Base-by-base conservation (phyloP, 2,888 invertebrate genomes). In the Azorinus chamasolen region DNA sequence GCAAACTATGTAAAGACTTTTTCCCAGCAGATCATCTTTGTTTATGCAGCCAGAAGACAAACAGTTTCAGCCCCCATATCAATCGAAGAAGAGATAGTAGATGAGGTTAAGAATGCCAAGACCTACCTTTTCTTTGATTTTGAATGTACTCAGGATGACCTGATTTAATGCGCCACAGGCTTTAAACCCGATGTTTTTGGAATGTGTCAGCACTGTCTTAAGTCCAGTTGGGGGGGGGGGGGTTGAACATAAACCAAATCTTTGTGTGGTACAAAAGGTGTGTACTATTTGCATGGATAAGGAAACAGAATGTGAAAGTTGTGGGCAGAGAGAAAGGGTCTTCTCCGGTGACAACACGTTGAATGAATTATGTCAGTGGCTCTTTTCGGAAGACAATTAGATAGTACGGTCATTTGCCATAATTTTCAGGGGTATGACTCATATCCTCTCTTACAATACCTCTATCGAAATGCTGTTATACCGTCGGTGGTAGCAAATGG, bases 211-310 rank as follows among this genome's bases (percentile, higher is more conserved):
- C 18, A 66, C 25, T 66, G 57, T 58, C 5, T 20, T 18, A 58
- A 57, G 32, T 58, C 41, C 8, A 16, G n/a, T 22, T 65, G 65
- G 27, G 65, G 65, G 18, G n/a, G n/a, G n/a, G n/a, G 10, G 18
- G 14, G 45, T 20, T 39, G 65, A 66, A 48, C 66, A 66, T 25
- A 32, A 18, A n/a, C 66, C 50, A 10, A 66, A 58, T 32, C 20
- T 58, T 4, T 66, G 66, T 50, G 50, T 66, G 18, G 66, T 25
- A 8, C 46, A 66, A 1, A 66, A 66, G 51, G 66, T 66, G 27
- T 66, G 66, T 24, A 50, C 66, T 14, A 5, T 41, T 12, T 66
- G 58, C 39, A 58, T 58, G 58, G 25, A 58, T 16, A 39, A 37
- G 5, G 39, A 50, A 3, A 41, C 50, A 3, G 54, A 54, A 37